These are phyloP conservation scores for Meandrusa payeni DNA, from an alignment of 2,888 invertebrate genomes.

Conservation along the genomic window DNA sequence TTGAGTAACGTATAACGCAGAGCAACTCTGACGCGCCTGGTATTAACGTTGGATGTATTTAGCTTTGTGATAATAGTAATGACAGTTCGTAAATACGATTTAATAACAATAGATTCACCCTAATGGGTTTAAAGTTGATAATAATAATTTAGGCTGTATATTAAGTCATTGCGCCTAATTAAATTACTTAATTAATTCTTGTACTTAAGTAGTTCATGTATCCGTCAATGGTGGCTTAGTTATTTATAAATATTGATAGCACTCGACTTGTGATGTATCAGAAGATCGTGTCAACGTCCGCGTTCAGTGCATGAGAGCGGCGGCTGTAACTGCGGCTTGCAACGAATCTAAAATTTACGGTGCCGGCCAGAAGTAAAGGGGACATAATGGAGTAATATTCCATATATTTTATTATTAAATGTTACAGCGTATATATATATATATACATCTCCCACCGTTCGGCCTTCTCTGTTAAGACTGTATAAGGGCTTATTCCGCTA, in stretches of 20 bases:
- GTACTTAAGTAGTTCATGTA: too few relatives aligned
- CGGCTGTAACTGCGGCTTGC: neutral
- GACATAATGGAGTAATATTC: constrained; percentile 4
- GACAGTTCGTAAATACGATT: too few relatives aligned
- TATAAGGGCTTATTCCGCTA: too few relatives aligned
- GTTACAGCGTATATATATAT: too few relatives aligned
- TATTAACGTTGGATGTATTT: constrained; percentile 2
- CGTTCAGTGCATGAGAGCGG: neutral
- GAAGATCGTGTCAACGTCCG: constrained; percentile 11
- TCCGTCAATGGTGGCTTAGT: too few relatives aligned
- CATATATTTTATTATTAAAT: neutral
- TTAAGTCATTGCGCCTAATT: too few relatives aligned
- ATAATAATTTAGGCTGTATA: too few relatives aligned
- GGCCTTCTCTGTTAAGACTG: too few relatives aligned
- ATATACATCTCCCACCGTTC: too few relatives aligned
- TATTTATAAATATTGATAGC: constrained; percentile 18
- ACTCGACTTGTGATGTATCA: neutral
- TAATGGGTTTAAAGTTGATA: too few relatives aligned
- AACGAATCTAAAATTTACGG: neutral
- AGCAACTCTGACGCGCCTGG: neutral
- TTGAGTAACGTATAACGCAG: constrained; percentile 3
- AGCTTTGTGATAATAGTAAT: neutral
- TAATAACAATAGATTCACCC: too few relatives aligned
- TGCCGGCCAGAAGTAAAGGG: neutral
- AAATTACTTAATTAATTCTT: too few relatives aligned